Evolutionary conservation across 2,113 vertebrate genomes (phyloP).

Genomic region (Nibea coibor): DNA sequence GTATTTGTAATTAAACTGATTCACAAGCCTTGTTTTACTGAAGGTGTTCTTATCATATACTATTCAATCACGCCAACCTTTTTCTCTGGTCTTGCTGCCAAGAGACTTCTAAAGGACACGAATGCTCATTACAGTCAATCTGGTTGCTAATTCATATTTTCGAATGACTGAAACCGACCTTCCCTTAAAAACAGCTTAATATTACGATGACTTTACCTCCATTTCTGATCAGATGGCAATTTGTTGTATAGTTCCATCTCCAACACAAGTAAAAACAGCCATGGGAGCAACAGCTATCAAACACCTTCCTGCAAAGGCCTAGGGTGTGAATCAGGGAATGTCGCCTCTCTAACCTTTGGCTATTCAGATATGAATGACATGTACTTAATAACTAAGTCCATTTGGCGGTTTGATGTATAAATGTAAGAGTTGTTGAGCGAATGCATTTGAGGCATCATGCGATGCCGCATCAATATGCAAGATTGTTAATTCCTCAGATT

Average conservation of each 20-base stretch:
- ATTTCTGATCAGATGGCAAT: conserved; percentile 42
- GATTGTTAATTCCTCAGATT: conserved; percentile 70
- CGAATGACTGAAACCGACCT: conserved; percentile 55
- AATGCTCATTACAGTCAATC: conserved; percentile 64
- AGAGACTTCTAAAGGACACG: conserved; percentile 59
- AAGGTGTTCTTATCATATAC: conserved; percentile 41
- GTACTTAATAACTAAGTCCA: conserved; percentile 65
- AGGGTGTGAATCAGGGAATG: conserved; percentile 15
- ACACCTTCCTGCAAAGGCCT: conserved; percentile 30
- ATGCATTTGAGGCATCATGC: conserved; percentile 44
- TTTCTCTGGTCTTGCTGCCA: conserved; percentile 26
- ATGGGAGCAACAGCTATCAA: conserved; percentile 44
- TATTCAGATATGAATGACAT: conserved; percentile 55
- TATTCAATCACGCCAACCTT: conserved; percentile 56
- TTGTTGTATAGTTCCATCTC: conserved; percentile 40
- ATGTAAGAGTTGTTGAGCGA: conserved; percentile 69
- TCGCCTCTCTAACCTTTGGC: conserved; percentile 48
- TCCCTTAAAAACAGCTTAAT: conserved; percentile 27
- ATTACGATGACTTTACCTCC: conserved; percentile 45
- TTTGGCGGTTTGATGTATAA: conserved; percentile 78
- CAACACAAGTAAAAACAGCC: conserved; percentile 10
- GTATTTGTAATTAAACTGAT: conserved; percentile 41
- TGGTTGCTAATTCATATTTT: conserved; percentile 56
- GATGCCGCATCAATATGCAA: conserved; percentile 74
- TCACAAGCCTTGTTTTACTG: conserved; percentile 36